Evolutionary conservation across 2,888 invertebrate species (phyloP).

Genomic region (Mechanitis messenoides): DNA sequence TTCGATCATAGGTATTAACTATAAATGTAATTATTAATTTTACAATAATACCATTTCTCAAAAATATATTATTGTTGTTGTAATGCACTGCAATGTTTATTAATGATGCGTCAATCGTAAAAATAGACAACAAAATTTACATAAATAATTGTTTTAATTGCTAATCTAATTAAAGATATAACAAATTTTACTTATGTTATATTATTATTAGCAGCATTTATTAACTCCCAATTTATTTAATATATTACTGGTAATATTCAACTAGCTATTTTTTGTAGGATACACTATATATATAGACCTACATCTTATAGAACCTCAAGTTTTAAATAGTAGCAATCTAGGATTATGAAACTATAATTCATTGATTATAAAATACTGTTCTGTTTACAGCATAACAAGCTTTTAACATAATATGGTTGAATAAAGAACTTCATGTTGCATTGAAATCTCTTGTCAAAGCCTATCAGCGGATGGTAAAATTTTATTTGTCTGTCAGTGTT

Average conservation of each 20-base stretch:
- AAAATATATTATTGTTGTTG: constrained; percentile 6
- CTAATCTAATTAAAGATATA: constrained; percentile 22
- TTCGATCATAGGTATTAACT: neutral
- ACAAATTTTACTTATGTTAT: constrained; percentile 15
- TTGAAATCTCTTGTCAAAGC: too few relatives aligned
- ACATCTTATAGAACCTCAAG: constrained; percentile 3
- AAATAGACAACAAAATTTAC: constrained; percentile 27
- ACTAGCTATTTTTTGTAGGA: constrained; percentile 5
- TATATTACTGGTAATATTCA: constrained; percentile 8
- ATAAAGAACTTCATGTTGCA: too few relatives aligned
- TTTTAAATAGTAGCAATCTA: constrained; percentile 3
- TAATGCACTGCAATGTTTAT: constrained; percentile 1
- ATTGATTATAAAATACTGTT: constrained; percentile 2
- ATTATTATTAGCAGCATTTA: constrained; percentile 1
- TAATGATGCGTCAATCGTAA: constrained; percentile 11
- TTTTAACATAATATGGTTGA: too few relatives aligned
- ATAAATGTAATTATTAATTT: constrained; percentile 5
- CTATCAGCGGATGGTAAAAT: too few relatives aligned
- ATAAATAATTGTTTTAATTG: constrained; percentile 21
- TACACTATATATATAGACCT: neutral
- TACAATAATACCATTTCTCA: constrained; percentile 3
- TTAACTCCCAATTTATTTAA: constrained; percentile 5
- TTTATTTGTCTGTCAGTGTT: too few relatives aligned
- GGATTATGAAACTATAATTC: neutral
- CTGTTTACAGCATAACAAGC: constrained; percentile 3